These are phyloP conservation scores for Phortica variegata DNA, from an alignment of 1,140 invertebrate genomes.

Conservation along the genomic window DNA sequence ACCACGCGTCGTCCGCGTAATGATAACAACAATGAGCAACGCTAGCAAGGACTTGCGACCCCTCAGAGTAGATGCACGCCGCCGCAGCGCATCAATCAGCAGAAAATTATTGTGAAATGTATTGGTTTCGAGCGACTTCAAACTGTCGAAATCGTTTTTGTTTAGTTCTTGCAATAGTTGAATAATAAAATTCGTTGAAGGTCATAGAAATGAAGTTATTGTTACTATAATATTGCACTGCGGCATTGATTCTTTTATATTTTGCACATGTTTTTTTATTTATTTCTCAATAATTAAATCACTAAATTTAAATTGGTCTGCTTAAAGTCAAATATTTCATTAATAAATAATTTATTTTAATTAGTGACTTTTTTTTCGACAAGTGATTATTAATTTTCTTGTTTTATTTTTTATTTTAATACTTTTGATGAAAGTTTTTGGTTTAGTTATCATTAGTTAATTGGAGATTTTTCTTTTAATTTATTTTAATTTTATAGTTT, in stretches of 20 bases:
- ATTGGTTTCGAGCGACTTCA: slow-evolving; percentile 36
- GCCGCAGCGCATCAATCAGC: slow-evolving; percentile 13
- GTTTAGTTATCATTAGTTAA: slow-evolving; percentile 1
- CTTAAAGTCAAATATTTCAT: slow-evolving; percentile 35
- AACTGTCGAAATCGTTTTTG: slow-evolving; percentile 45
- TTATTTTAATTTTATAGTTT: slow-evolving; percentile 28
- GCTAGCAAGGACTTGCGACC: slow-evolving; percentile 28
- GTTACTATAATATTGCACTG: too few relatives aligned
- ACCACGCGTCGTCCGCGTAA: slow-evolving; percentile 41
- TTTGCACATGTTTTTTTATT: slow-evolving; percentile 23
- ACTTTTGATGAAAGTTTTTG: slow-evolving; percentile 17
- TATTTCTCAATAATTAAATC: slow-evolving; percentile 8
- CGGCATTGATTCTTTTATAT: too few relatives aligned
- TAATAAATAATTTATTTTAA: slow-evolving; percentile 19
- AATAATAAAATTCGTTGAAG: too few relatives aligned
- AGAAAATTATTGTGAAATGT: slow-evolving; percentile 40
- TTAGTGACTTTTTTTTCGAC: slow-evolving; percentile 11
- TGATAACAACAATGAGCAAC: slow-evolving; percentile 40
- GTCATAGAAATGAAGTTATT: too few relatives aligned
- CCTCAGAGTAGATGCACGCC: slow-evolving; percentile 24
- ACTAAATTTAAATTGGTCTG: slow-evolving; percentile 51
- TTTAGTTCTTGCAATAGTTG: slow-evolving; percentile 16
- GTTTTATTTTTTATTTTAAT: slow-evolving; percentile 31
- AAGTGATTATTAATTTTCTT: too few relatives aligned
- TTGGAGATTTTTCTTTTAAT: slow-evolving; percentile 14